phyloP scores from a whole-genome alignment of 2,113 vertebrate species.

The Sakesphorus luctuosus region DNA sequence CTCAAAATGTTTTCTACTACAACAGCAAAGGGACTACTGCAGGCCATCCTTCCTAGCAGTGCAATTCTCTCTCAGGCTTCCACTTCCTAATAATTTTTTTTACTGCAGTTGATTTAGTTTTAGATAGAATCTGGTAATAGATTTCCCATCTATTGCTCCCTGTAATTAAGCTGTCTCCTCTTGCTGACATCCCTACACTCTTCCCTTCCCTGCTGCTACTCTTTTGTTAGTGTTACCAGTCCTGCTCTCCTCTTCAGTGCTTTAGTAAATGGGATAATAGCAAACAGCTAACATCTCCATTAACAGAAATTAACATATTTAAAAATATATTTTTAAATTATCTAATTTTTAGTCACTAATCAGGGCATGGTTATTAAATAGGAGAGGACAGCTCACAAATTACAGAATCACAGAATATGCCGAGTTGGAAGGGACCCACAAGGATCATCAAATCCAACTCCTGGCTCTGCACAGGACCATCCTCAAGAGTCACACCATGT shows the following conservation, averaged over 20 bases:
- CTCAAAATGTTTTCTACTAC: background rate
- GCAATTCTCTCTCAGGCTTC: background rate
- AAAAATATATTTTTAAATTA: background rate
- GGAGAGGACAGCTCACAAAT: background rate
- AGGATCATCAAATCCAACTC: background rate
- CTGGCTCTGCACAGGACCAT: background rate
- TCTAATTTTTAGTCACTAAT: background rate
- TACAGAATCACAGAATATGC: background rate
- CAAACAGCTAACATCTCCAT: background rate
- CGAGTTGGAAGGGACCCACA: background rate
- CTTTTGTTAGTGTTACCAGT: background rate
- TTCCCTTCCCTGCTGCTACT: background rate
- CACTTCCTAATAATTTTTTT: background rate
- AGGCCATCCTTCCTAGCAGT: background rate
- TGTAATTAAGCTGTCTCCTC: background rate
- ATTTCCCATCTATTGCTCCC: background rate
- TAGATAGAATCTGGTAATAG: background rate
- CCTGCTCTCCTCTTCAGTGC: background rate
- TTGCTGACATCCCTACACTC: background rate
- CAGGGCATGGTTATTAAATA: background rate
- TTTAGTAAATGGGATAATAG: background rate
- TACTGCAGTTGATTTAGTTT: background rate
- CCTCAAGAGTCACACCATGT: background rate
- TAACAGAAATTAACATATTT: background rate
- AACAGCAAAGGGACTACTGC: background rate